Base-by-base conservation (phyloP, 2,113 vertebrate species). In the Benitochromis conjunctus region DNA sequence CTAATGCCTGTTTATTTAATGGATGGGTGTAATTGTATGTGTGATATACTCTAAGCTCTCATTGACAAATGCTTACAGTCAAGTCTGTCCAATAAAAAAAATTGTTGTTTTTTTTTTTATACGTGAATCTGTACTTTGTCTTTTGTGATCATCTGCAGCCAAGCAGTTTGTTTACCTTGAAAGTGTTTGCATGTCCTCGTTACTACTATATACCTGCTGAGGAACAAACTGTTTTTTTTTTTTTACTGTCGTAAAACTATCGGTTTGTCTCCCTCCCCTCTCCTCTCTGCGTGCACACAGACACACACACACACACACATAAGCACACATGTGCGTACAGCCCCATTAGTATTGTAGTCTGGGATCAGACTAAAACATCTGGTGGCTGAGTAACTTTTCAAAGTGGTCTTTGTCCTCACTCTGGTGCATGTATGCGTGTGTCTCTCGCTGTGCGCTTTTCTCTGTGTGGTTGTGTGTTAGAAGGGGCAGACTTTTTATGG, bases 301-400 rank as follows among this genome's bases (percentile, higher is more conserved):
- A 4, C 77, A 84, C 69, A 53, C 78, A 74, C 78, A 85, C 80
- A 74, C 88, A 71, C 82, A 77, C 41, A 60, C 77, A 84, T 78
- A 82, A 29, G 83, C 83, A 82, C 83, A 85, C 13, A 24, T 2
- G 12, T 34, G 79, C 9, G 16, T 10, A 80, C 82, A 85, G 85
- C 64, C 90, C 91, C 90, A 93, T 94, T 93, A 94, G 92, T 92
- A 88, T 93, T 91, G 92, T 92, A 92, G 95, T 94, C 94, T 93
- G 92, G 91, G 90, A 87, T 94, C 88, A 92, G 91, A 92, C 88
- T 92, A 82, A 93, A 94, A 95, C 95, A 95, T 95, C 95, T 95
- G 95, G 95, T 89, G 90, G 92, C 92, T 86, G 89, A 92, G 89
- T 77, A 94, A 94, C 89, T 92, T 93, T 95, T 95, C 94, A 94